Base-by-base conservation (phyloP, 2,888 invertebrate species). In the Phyto melanocephala region DNA sequence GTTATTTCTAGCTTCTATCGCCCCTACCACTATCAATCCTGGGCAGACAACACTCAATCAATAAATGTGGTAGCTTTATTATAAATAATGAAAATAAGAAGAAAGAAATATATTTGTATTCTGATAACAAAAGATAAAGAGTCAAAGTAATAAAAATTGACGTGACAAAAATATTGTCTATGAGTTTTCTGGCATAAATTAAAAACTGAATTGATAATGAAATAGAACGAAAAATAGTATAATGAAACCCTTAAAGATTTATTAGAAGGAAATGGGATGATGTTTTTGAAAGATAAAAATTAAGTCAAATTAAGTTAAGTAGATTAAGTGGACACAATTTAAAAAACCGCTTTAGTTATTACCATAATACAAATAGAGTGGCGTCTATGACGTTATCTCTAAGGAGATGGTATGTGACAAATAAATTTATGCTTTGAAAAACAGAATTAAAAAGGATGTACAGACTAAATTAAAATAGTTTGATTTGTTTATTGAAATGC, bases 11-110 rank as follows among this genome's bases (percentile, higher is more conserved):
- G 17, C 20, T 50, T 33, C 33, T 58, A n/a, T 68, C 7, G 11
- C 7, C 70, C 42, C 20, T 45, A 35, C 17, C 5, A 37, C 17
- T 28, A 28, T 3, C 22, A 37, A 11, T 42, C 45, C 28, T 33
- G 15, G 65, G 65, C 33, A 68, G 67, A 60, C 60, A 17, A 77
- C 63, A 87, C 88, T 87, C 87, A 88, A 88, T 89, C 88, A 88
- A 88, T 89, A 88, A 87, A 88, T 88, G 86, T 87, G 86, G 87
- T 87, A 84, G 84, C 85, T 62, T 62, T 68, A 35, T 45, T 24
- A 45, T 35, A 62, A 63, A 54, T 35, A 54, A 15, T 22, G 84
- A 33, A 87, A 87, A 85, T 28, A 87, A 84, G 85, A 85, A 87
- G 85, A 88, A 85, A 20, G 35, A 62, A 45, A 37, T 20, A 20